Conservation (phyloP, 2,113 vertebrate species). For the Amazona guildingii region DNA sequence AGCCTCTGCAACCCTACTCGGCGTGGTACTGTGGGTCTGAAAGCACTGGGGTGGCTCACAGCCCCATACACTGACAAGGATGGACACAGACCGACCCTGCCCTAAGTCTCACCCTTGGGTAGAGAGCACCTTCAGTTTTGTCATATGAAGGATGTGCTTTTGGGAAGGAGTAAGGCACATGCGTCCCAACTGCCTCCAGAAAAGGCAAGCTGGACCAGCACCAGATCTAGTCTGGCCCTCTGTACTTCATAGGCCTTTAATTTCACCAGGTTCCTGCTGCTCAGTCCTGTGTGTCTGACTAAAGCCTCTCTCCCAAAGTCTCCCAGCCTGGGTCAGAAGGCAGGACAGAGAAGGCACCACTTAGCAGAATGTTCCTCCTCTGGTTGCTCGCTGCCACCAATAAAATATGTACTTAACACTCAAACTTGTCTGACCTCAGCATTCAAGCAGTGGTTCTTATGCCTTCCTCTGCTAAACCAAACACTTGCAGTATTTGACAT, state of each 20-base stretch:
- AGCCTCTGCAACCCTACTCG: not conserved
- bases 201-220: not conserved
- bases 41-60: not conserved
- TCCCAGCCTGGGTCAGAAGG: not conserved
- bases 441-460: not conserved
- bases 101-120: not conserved
- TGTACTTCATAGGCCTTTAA: not conserved
- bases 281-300: not conserved
- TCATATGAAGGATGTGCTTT: not conserved
- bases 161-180: not conserved
- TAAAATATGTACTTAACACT: not conserved
- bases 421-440: not conserved
- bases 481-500: not conserved
- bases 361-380: not conserved
- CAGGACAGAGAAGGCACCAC: not conserved
- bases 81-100: rapidly evolving
- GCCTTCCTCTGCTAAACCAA: not conserved
- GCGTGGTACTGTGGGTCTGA: too few relatives aligned
- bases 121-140: not conserved
- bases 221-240: not conserved
- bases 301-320: not conserved
- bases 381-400: not conserved
- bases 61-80: not conserved
- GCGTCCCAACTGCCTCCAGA: not conserved
- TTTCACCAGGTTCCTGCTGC: not conserved